These are phyloP conservation scores for Ostrea denselamellosa DNA, from an alignment of 1,140 invertebrate genomes.

Conservation along the genomic window DNA sequence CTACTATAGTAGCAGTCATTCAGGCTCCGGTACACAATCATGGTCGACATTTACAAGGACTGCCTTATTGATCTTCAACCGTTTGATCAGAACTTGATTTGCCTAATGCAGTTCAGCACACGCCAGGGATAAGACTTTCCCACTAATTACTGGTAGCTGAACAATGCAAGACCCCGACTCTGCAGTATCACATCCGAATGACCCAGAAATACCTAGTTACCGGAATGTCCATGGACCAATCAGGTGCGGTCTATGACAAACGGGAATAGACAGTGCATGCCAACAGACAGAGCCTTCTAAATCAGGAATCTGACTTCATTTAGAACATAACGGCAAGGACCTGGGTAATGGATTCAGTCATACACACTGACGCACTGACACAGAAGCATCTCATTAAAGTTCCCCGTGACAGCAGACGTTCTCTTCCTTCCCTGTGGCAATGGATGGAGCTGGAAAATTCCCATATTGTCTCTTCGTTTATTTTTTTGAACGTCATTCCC, in stretches of 20 bases:
- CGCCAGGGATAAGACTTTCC: not conserved
- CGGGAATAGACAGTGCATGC: not conserved
- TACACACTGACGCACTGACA: too few species aligned
- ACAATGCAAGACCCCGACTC: not conserved
- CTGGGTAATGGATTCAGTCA: too few species aligned
- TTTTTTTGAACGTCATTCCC: too few species aligned
- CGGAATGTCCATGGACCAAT: too few species aligned
- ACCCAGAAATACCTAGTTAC: not conserved
- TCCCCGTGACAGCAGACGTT: too few species aligned
- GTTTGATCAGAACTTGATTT: conserved; percentile 9
- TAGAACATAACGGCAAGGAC: not conserved
- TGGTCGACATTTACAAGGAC: not conserved
- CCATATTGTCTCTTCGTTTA: too few species aligned
- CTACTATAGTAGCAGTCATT: not conserved
- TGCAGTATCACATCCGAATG: not conserved
- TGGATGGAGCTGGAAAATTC: too few species aligned
- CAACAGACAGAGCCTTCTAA: not conserved
- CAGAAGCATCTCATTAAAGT: too few species aligned
- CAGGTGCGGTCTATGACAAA: not conserved
- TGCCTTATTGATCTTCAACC: not conserved
- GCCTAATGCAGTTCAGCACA: conserved; percentile 18
- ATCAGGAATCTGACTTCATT: not conserved
- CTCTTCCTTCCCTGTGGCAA: too few species aligned
- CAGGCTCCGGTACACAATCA: not conserved
- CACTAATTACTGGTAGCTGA: conserved; percentile 30